These are phyloP conservation scores for Rousettus madagascariensis DNA, from an alignment of 2,797 vertebrate species.

Conservation along the genomic window DNA sequence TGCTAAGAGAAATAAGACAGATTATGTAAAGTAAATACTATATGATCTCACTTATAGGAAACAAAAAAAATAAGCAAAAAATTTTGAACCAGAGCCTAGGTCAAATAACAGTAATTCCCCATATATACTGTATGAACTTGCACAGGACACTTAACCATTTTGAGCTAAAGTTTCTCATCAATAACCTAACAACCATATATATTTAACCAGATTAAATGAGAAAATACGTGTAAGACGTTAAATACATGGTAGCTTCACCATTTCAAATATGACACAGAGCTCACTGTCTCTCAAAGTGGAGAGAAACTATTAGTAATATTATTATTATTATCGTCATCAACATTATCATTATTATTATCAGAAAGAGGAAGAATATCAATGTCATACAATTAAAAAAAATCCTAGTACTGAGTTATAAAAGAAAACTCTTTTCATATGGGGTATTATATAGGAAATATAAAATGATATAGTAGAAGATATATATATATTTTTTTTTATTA, in stretches of 20 bases:
- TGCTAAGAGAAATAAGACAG: background rate
- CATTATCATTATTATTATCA: background rate
- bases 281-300: background rate
- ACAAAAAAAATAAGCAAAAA: background rate
- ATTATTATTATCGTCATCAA: background rate
- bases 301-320: background rate
- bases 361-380: background rate
- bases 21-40: no score
- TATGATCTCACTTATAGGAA: background rate
- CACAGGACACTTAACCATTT: background rate
- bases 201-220: background rate
- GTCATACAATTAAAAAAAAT: background rate
- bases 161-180: background rate
- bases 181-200: background rate
- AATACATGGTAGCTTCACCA: background rate
- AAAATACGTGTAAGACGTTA: background rate
- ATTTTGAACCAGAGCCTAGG: background rate
- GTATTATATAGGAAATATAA: background rate
- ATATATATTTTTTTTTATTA: background rate
- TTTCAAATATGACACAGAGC: background rate
- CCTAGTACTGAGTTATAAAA: background rate
- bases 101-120: background rate
- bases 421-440: background rate
- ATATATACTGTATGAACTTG: background rate
- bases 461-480: background rate